Base-by-base conservation (phyloP, 2,888 invertebrate genomes). In the Pycnomerus fuliginosus region DNA sequence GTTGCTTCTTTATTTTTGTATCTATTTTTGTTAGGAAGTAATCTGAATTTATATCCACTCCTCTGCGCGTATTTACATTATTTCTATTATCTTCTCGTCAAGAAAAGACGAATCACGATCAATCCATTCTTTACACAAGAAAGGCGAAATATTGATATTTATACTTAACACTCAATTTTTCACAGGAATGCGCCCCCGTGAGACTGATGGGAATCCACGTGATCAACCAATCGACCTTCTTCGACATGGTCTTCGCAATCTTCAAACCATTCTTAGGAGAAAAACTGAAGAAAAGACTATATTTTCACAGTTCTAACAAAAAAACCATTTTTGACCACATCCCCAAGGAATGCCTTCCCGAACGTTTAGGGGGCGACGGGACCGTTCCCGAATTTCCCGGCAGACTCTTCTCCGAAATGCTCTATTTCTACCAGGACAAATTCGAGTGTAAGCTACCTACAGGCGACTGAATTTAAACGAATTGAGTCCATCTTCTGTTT, bases 261-360 rank as follows among this genome's bases (percentile, higher is more conserved):
- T 87, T 94, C 70, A 91, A 90, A 67, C 94, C 93, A 1, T 93
- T 94, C 67, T 74, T 94, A 55, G 78, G 85, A 52, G 89, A 90
- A 64, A 93, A 92, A 73, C 72, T 91, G 12, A 80, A 85, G 33
- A 84, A 83, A 45, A 79, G 92, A 63, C 84, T 85, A 70, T 4
- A 8, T 20, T 20, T 20, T 20, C 20, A 20, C 20, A 8, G 89
- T 1, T 76, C 76, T 8, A 79, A 88, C 61, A 76, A 72, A 60
- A 76, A 79, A 41, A 75, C 82, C 0, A 62, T 90, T 33, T 71
- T 76, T 44, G 67, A 79, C 22, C 76, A 80, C 47, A 71, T 89
- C 2, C 79, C 82, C 25, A 70, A 75, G 0, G 75, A 76, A 22
- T 75, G 76, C 8, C 61, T 90, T 53, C 82, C 86, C 10, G 72